Evolutionary conservation across 1,140 invertebrate genomes (phyloP), one percentile per base, ranked within the genome.

Genomic region (Mylabris phalerata): DNA sequence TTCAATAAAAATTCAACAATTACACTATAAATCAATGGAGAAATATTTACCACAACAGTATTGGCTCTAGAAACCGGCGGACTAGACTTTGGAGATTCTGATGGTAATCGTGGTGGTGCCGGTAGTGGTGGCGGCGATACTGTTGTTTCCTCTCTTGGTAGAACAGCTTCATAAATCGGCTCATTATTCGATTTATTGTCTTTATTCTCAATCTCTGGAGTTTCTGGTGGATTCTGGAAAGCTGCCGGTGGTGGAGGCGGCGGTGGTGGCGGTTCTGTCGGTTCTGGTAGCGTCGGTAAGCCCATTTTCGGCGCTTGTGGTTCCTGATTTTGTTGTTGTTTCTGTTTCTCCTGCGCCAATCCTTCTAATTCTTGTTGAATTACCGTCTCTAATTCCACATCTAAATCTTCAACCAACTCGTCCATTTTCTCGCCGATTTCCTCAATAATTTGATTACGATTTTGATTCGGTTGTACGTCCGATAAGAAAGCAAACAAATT

Each of bases 401-500:
- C 86, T 13, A 92, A 74, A 73, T 91, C 89, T 64, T 86, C 83
- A 10, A 90, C 88, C 1, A 93, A 75, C 60, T 88, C 80, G 66
- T 90, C 84, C 88, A 93, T 92, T 67, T 86, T 84, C 65, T 88
- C 83, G 4, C 88, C 88, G 47, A 93, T 92, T 71, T 92, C 88
- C n/a, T 90, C 87, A 10, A 92, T 87, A 6, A 89, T 84, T 27
- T 69, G 65, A 47, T 68, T 69, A 3, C 79, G 75, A 42, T 76
- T 73, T 73, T 82, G 66, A 13, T 70, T 75, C 3, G 78, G 77
- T 10, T 90, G 87, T 10, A 91, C 84, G 59, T 93, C 90, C 0
- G 89, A 89, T 6, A 97, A 77, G 72, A 97, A 97, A 47, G 90
- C 90, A 75, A 96, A 97, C 66, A 97, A 79, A 75, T 94, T 93